Conservation (phyloP, 2,113 vertebrate species). For the Phaetusa simplex region DNA sequence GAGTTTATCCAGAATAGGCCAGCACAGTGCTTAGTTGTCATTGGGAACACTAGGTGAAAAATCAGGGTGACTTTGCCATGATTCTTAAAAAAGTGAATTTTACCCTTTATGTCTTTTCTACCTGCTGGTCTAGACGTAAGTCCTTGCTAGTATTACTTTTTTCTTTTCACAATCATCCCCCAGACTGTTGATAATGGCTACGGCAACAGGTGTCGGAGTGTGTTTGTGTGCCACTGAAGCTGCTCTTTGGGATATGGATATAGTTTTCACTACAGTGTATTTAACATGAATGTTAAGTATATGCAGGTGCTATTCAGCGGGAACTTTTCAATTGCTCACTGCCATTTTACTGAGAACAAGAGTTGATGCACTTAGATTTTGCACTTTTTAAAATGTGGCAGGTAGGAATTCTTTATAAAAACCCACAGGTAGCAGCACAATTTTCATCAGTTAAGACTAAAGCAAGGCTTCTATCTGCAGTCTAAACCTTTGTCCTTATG, state of each 20-base stretch:
- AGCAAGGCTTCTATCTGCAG: neutral
- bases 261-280: neutral
- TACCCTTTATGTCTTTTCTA: neutral
- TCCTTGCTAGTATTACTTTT: neutral
- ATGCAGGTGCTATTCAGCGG: neutral
- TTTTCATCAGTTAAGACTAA: neutral
- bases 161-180: neutral
- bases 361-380: neutral
- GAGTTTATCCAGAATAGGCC: neutral
- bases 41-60: neutral
- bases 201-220: rapidly evolving
- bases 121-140: neutral
- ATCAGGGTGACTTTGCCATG: rapidly evolving
- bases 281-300: neutral
- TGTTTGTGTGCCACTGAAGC: neutral
- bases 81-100: neutral
- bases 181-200: neutral
- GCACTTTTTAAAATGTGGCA: neutral
- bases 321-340: neutral
- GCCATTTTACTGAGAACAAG: neutral
- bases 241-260: neutral
- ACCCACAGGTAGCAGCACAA: rapidly evolving
- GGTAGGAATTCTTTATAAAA: neutral
- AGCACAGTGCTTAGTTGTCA: neutral
- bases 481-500: neutral